A percentile compares a stretch with the other conserved stretches of the same genome.
phyloP scores from a whole-genome alignment of 1,140 invertebrate species.

The Rhagoletis zephyria region DNA sequence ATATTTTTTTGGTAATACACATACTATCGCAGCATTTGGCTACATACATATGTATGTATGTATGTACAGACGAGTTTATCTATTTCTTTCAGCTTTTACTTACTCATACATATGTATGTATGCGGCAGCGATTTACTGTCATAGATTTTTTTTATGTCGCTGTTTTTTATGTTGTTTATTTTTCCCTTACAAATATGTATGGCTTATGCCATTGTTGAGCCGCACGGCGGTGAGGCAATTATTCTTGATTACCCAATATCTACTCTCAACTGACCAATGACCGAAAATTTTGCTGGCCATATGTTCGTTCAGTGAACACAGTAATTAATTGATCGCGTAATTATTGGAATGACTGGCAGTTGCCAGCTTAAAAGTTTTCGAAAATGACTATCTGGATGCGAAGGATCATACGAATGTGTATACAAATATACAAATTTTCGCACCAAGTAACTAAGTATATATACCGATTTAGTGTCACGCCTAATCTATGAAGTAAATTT shows the following conservation, averaged over 20 bases:
- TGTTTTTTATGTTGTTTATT: not conserved
- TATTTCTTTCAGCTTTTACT: too few relatives aligned
- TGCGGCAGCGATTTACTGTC: not conserved
- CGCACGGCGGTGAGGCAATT: constrained; percentile 2
- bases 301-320: not conserved
- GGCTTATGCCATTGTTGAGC: not conserved
- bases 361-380: constrained; percentile 18
- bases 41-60: too few relatives aligned
- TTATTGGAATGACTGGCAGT: constrained; percentile 39
- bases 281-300: not conserved
- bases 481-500: constrained; percentile 18
- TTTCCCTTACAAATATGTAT: not conserved
- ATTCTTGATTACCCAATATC: constrained; percentile 37
- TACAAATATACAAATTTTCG: not conserved
- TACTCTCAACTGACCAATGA: not conserved
- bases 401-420: not conserved
- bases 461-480: not conserved
- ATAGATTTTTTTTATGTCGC: not conserved
- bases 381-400: not conserved
- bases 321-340: constrained; percentile 38
- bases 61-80: not conserved
- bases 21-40: not conserved
- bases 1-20: constrained; percentile 3
- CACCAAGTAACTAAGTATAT: too few relatives aligned
- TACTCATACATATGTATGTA: not conserved